Base-by-base conservation (phyloP, 1,140 invertebrate genomes). In the Polypedilum vanderplanki region DNA sequence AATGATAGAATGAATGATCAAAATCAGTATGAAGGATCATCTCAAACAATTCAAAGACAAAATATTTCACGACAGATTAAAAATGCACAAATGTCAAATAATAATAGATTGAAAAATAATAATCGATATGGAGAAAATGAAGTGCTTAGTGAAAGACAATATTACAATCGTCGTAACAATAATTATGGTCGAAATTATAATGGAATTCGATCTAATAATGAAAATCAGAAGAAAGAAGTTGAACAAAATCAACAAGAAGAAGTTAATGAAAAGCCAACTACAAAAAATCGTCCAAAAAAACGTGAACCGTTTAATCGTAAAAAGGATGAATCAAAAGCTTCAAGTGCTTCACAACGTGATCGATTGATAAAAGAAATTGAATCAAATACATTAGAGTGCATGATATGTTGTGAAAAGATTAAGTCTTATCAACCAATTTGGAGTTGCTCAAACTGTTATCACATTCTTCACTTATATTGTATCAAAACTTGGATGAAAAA, bases 371-470 rank as follows among this genome's bases (percentile, higher is more conserved):
- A 95, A 15, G 91, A 95, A 79, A 82, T 98, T 22, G 89, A 89
- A 75, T 87, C 87, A 73, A 89, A 91, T 1, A 86, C 85, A 0
- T 85, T 96, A 73, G 96, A 98, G 81, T 99, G 97, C 80, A 86
- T 97, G 77, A 94, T 98, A 2, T 99, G 97, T 80, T 97, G 92
- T 81, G 94, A 96, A 73, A 83, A 86, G 65, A 90, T 98, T 40
- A 88, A 90, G 76, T 88, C 92, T 76, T 86, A 86, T 40, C 89
- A 96, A 78, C 84, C 89, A 9, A 89, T 95, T 40, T 99, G 97
- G 97, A 92, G 89, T 15, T 99, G 97, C 82, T 79, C 84, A 46
- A 93, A 92, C 77, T 98, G 97, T 79, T 97, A 90, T 83, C 93
- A 98, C 80, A 91, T 97, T 77, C 85, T 96, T 75, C 97, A 98